phyloP scores from a whole-genome alignment of 2,888 invertebrate species.

The Dorcus hopei region DNA sequence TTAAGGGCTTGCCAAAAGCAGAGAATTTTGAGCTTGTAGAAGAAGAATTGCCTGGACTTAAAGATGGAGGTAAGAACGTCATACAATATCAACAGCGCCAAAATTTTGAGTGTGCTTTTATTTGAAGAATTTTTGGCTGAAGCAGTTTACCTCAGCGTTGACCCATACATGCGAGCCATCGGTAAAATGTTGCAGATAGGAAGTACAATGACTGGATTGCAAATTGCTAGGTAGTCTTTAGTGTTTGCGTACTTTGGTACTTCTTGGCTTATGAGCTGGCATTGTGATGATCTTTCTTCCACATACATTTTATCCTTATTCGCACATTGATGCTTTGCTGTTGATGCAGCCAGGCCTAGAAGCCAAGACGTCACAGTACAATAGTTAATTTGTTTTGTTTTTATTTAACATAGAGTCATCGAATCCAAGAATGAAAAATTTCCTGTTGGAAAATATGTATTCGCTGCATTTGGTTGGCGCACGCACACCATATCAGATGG shows the following conservation, averaged over 20 bases:
- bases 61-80: slow-evolving; percentile 61
- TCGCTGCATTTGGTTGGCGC: slow-evolving; percentile 68
- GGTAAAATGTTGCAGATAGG: slow-evolving; percentile 51
- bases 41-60: slow-evolving; percentile 62
- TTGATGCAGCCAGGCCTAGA: too few relatives aligned
- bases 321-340: too few relatives aligned
- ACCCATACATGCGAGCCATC: slow-evolving; percentile 68
- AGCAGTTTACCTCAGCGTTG: slow-evolving; percentile 68
- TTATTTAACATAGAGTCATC: slow-evolving; percentile 55
- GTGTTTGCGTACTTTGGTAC: too few relatives aligned
- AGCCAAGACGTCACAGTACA: too few relatives aligned
- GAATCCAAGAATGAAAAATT: slow-evolving; percentile 63
- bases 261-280: too few relatives aligned
- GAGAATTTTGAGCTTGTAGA: slow-evolving; percentile 65
- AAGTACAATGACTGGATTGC: slow-evolving; percentile 65
- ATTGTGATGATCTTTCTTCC: too few relatives aligned
- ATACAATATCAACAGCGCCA: background rate
- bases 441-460: slow-evolving; percentile 62
- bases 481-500: slow-evolving; percentile 60
- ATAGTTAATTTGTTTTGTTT: background rate
- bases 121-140: slow-evolving; percentile 62
- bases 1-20: slow-evolving; percentile 64
- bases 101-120: background rate
- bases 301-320: too few relatives aligned
- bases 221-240: slow-evolving; percentile 62